Base-by-base conservation (phyloP, 2,797 vertebrate species). In the Aldrovandia affinis region DNA sequence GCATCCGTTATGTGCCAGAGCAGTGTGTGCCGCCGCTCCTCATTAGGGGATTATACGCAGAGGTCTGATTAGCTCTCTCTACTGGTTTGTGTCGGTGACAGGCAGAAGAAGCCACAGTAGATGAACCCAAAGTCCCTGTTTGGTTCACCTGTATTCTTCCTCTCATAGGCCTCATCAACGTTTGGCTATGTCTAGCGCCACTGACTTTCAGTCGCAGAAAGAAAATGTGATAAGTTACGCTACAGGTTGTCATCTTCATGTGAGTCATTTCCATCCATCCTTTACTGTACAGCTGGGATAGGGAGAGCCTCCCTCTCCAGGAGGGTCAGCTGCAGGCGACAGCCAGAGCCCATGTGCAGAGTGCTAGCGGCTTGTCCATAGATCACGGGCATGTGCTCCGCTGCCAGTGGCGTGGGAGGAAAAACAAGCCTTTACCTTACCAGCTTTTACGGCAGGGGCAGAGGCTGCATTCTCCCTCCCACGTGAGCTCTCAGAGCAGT, bases 141-240 rank as follows among this genome's bases (percentile, higher is more conserved):
- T 65, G 70, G 81, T 79, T 85, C 81, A 78, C 81, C 81, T 85
- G 81, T 79, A 30, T 85, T 68, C 57, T 30, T 10, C 18, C 75
- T 50, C 30, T 0, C 28, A 50, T 39, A 70, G 54, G 30, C 55
- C 14, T 68, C 61, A 4, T 30, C 15, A 12, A 50, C 39, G 14
- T 50, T 36, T 50, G 42, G 55, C 14, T 42, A 20, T 14, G 4
- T 28, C 42, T 18, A 73, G 39, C 28, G 39, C 55, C 68, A 57
- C 30, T 36, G 9, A 59, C 44, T 47, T 39, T 2, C 12, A 78
- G 44, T 63, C 70, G 30, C 28, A 42, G 65, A 42, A 28, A 47
- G 55, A 81, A 81, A 85, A 85, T 78, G 81, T 55, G 68, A 80
- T 33, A 68, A 20, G 54, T 81, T 81, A 81, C 33, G 36, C 30